Conservation (phyloP, 1,140 invertebrate species). For the Schlechtendalia chinensis region DNA sequence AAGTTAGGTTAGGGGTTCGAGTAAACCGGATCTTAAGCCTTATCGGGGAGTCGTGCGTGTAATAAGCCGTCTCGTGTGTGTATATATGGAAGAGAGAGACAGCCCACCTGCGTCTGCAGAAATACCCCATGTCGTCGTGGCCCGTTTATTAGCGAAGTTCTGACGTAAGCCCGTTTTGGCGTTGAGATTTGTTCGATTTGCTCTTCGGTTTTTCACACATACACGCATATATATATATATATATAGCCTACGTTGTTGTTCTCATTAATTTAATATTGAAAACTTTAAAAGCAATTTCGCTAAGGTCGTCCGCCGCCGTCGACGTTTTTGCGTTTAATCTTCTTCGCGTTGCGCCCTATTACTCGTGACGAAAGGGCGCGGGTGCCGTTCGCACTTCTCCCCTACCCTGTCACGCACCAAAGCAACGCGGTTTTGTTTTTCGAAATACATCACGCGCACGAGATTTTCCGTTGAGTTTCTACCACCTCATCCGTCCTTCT, state of each 20-base stretch:
- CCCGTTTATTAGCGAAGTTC: slow-evolving; percentile 15
- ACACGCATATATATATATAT: neutral
- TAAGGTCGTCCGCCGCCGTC: neutral
- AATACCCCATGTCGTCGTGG: neutral
- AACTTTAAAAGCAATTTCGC: slow-evolving; percentile 24
- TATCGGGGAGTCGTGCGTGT: neutral
- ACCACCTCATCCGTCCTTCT: neutral
- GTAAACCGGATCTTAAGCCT: neutral
- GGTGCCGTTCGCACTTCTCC: neutral
- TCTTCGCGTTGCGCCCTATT: slow-evolving; percentile 19
- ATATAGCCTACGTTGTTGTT: neutral
- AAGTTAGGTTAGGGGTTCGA: no score
- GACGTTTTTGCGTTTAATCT: slow-evolving; percentile 22
- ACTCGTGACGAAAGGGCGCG: neutral
- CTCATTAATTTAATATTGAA: slow-evolving; percentile 26
- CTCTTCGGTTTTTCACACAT: neutral
- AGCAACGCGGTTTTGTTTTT: slow-evolving; percentile 17
- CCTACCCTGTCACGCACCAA: neutral
- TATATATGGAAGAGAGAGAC: neutral
- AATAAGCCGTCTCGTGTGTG: neutral
- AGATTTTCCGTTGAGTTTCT: neutral
- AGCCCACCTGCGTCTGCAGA: slow-evolving; percentile 5
- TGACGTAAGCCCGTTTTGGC: neutral
- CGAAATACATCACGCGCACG: slow-evolving; percentile 28
- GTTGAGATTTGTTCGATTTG: neutral